phyloP scores from a whole-genome alignment of 2,797 vertebrate genomes.

The Syncerus caffer region DNA sequence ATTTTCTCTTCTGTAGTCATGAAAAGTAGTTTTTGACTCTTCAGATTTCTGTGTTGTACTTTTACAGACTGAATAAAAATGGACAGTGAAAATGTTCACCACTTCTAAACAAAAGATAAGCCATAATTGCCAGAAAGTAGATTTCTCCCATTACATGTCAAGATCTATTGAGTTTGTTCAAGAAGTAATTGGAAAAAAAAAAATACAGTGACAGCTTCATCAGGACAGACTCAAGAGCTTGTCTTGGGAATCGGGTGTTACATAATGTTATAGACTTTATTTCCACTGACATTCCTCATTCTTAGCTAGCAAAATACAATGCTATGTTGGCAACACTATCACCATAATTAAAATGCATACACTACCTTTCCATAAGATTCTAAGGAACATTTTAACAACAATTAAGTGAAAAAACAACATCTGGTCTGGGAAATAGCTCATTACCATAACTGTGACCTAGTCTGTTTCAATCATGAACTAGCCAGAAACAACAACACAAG shows the following conservation, averaged over 20 bases:
- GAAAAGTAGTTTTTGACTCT: conserved; percentile 20
- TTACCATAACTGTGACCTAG: conserved; percentile 57
- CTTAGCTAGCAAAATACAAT: conserved; percentile 72
- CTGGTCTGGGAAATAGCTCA: conserved; percentile 13
- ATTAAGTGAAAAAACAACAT: conserved; percentile 49
- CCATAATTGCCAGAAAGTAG: conserved; percentile 75
- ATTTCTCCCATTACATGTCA: conserved; percentile 77
- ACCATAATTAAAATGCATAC: conserved; percentile 76
- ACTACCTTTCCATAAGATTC: not conserved
- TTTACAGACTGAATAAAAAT: conserved; percentile 43
- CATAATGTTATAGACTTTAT: conserved; percentile 79
- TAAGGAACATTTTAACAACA: conserved; percentile 71
- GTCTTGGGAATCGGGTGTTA: conserved; percentile 70
- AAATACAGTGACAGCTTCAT: conserved; percentile 78
- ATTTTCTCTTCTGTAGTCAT: not conserved
- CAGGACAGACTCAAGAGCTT: conserved; percentile 77
- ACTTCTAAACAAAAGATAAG: conserved; percentile 67
- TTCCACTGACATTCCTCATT: conserved; percentile 79
- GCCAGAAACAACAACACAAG: not conserved
- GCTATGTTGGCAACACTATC: conserved; percentile 45
- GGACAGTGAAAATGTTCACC: conserved; percentile 56
- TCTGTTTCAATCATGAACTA: not conserved
- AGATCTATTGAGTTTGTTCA: conserved; percentile 79
- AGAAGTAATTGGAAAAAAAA: conserved; percentile 82
- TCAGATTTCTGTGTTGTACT: not conserved